Percentiles rank a stretch among this genome's conserved stretches.
Evolutionary conservation across 2,113 vertebrate species (phyloP).

Genomic region (Anthoscopus minutus): DNA sequence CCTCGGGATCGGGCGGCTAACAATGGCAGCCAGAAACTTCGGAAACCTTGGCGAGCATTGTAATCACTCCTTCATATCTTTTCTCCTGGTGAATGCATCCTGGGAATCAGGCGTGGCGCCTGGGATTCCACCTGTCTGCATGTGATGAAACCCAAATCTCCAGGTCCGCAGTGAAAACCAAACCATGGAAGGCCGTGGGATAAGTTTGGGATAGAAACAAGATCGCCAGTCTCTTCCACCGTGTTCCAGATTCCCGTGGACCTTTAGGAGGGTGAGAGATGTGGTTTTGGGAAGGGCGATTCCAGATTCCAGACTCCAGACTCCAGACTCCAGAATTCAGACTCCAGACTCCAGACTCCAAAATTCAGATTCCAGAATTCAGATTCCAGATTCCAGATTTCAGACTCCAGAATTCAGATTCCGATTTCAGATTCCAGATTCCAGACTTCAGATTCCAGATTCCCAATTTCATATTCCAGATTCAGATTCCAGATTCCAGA

Average conservation of each 20-base stretch:
- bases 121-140: neutral
- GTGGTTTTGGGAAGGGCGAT: neutral
- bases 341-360: no score
- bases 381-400: no score
- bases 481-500: no score
- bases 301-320: no score
- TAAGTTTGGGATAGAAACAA: neutral
- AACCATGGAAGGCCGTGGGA: neutral
- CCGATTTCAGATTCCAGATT: no score
- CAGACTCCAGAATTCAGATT: no score
- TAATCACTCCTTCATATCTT: neutral
- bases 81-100: rapidly evolving
- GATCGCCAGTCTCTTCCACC: rapidly evolving
- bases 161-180: neutral
- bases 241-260: rapidly evolving
- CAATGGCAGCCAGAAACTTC: neutral
- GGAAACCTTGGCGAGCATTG: neutral
- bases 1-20: neutral
- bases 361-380: no score
- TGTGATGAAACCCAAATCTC: neutral
- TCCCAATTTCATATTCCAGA: no score
- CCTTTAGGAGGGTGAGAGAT: neutral
- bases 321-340: no score
- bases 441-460: no score
- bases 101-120: rapidly evolving